Conservation (phyloP, 2,888 invertebrate species). For the Cantharis rufa region DNA sequence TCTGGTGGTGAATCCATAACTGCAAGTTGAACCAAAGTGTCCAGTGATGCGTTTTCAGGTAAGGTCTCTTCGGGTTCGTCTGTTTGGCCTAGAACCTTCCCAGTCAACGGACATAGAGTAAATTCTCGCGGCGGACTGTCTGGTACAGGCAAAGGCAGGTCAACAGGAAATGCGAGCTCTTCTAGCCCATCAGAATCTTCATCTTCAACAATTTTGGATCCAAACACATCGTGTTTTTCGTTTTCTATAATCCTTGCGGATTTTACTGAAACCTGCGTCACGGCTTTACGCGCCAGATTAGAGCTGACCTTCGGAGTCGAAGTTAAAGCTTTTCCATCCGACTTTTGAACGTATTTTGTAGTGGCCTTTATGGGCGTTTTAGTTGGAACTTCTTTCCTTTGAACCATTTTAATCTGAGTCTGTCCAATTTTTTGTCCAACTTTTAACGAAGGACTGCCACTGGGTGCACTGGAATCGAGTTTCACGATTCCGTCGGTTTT, state of each 20-base stretch:
- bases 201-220: constrained; percentile 17
- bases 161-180: constrained; percentile 67
- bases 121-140: constrained; percentile 71
- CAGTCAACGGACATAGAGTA: constrained; percentile 72
- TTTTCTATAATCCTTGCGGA: not conserved
- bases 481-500: constrained; percentile 76
- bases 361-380: not conserved
- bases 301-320: constrained; percentile 30
- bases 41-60: constrained; percentile 36
- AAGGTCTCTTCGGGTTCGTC: constrained; percentile 53
- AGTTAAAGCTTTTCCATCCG: constrained; percentile 13
- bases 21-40: constrained; percentile 51
- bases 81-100: constrained; percentile 59
- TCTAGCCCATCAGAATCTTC: constrained; percentile 63
- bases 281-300: constrained; percentile 13
- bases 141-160: constrained; percentile 60
- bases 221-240: not conserved
- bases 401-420: constrained; percentile 57
- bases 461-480: constrained; percentile 62
- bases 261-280: not conserved
- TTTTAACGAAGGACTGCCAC: constrained; percentile 52
- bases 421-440: constrained; percentile 60
- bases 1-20: constrained; percentile 40
- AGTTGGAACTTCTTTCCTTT: constrained; percentile 32
- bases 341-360: not conserved